Base-by-base conservation (phyloP, 2,113 vertebrate species). In the Platysternon megacephalum region DNA sequence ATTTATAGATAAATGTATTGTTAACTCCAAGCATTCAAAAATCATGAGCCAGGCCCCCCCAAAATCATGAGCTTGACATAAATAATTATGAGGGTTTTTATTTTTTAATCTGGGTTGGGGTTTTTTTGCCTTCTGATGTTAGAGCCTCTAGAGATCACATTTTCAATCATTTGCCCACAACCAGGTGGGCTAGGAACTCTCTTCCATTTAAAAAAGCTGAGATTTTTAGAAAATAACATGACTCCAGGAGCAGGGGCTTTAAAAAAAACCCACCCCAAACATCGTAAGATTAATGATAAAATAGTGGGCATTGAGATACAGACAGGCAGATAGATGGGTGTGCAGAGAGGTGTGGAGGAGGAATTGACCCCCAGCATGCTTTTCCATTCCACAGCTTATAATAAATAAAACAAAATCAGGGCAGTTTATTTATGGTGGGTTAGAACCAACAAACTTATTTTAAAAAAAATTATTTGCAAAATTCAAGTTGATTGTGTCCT, bases 11-110 rank as follows among this genome's bases (percentile, higher is more conserved):
- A 87, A 48, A 87, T 87, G 58, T 78, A 84, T 88, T 74, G 58
- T 35, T 88, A 82, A 91, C 58, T 72, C 93, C 82, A 93, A 79
- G 44, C 78, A 93, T 94, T 82, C 72, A 87, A 79, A 19, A 65
- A 68, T 35, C 55, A 19, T 35, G 35, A 68, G 29, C 65, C 13
- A 68, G 65, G 16, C 32, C 35, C 16, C 16, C 35, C 16, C 7
- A 39, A 58, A 58, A 58, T 58, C 56, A 68, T 68, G 7, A 68
- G 61, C 6, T 7, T n/a, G 35, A 29, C 32, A 35, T 68, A 68
- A 68, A 68, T 26, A 56, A 56, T 24, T 24, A 68, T 19, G 17
- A 68, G 65, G 65, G 17, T 6, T 5, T 56, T 29, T 28, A 14
- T 35, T 3, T 14, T 17, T 72, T 83, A 39, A 89, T 92, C 61